phyloP scores from a whole-genome alignment of 1,140 invertebrate species.

The Whitmania pigra region DNA sequence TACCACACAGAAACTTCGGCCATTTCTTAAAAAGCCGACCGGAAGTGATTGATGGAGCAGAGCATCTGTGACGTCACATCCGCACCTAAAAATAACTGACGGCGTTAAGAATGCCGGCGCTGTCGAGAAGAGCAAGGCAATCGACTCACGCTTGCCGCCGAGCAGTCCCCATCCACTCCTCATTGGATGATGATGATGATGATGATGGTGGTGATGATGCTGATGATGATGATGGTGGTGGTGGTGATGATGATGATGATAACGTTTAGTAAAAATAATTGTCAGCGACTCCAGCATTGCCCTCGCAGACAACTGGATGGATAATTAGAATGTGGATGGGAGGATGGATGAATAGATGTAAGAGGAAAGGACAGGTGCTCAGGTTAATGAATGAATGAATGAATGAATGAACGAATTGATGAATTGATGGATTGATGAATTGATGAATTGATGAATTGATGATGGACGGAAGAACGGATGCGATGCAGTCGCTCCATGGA shows the following conservation, averaged over 20 bases:
- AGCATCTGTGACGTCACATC: neutral
- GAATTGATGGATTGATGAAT: too few relatives aligned
- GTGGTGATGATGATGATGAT: neutral
- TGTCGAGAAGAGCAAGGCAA: neutral
- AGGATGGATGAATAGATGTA: too few relatives aligned
- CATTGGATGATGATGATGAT: constrained; percentile 4
- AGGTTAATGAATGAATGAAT: too few relatives aligned
- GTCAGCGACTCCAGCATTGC: neutral
- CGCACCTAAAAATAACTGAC: constrained; percentile 1
- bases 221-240: neutral
- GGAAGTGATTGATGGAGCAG: too few relatives aligned
- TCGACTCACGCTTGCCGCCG: neutral
- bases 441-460: too few relatives aligned
- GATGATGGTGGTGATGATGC: constrained; percentile 11
- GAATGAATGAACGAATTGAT: too few relatives aligned
- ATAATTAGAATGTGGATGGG: too few relatives aligned
- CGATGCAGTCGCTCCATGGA: too few relatives aligned
- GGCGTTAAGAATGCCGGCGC: neutral
- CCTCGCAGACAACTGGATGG: too few relatives aligned
- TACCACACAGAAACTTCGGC: neutral
- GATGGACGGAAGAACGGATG: too few relatives aligned
- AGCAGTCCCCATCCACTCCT: neutral
- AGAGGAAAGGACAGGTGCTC: too few relatives aligned
- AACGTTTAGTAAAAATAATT: neutral
- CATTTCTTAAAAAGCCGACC: too few relatives aligned